Evolutionary conservation across 30 jellyfish, hydroid and myxozoan species (phyloP).

Genomic region (Mastigias papua): DNA sequence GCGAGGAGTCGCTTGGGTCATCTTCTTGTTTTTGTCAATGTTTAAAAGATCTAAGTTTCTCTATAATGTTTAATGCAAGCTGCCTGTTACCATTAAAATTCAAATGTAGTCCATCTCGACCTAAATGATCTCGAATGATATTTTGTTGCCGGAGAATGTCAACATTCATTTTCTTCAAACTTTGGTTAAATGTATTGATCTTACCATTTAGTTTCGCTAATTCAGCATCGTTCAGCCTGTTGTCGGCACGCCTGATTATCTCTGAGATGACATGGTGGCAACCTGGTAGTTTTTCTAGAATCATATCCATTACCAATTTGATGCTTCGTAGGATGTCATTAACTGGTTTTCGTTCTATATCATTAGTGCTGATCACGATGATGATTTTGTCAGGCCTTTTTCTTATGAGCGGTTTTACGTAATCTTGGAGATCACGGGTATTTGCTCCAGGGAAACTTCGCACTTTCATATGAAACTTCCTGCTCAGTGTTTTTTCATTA

Average conservation of each 20-base stretch:
- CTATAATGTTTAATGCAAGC: slow-evolving; percentile 13
- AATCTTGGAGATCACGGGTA: slow-evolving; percentile 30
- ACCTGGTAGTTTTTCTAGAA: slow-evolving; percentile 9
- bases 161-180: no score
- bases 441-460: slow-evolving; percentile 13
- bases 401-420: slow-evolving; percentile 14
- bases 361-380: slow-evolving; percentile 19
- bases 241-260: slow-evolving; percentile 16
- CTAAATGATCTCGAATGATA: no score
- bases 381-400: slow-evolving; percentile 26
- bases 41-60: slow-evolving; percentile 17
- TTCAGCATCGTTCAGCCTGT: slow-evolving; percentile 5
- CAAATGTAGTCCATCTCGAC: background rate
- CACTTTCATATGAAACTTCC: slow-evolving; percentile 16
- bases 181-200: no score
- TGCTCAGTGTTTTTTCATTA: no score
- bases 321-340: slow-evolving; percentile 5
- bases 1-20: no score
- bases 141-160: no score
- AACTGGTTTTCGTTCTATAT: slow-evolving; percentile 5
- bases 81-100: slow-evolving; percentile 2
- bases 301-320: background rate
- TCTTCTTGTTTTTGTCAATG: no score
- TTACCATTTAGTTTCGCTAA: background rate
- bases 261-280: slow-evolving; percentile 4